A percentile compares a stretch with the other conserved stretches of the same genome.
Evolutionary conservation across 2,888 invertebrate genomes (phyloP).

Genomic region (Drosophila pseudotalamancana): DNA sequence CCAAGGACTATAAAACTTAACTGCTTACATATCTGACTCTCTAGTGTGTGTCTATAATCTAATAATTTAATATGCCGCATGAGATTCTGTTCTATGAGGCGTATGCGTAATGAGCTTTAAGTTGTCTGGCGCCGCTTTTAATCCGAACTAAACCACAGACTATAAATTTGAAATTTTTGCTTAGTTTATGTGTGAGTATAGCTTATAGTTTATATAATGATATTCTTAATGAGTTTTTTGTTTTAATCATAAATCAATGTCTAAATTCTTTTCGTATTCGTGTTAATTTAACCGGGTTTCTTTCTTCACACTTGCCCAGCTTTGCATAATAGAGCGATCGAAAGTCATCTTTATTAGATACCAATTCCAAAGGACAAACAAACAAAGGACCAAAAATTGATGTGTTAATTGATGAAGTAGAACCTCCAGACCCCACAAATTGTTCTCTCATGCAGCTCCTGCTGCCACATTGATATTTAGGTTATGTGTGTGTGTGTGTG

Average conservation of each 20-base stretch:
- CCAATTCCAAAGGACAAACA: constrained; percentile 19
- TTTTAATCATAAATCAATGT: not conserved
- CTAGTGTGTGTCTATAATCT: no score
- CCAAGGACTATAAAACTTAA: not conserved
- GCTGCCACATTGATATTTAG: not conserved
- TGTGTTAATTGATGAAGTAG: constrained; percentile 69
- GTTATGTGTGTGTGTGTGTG: not conserved
- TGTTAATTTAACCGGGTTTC: not conserved
- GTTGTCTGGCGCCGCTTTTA: no score
- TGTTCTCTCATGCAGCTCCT: not conserved
- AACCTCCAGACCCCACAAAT: constrained; percentile 9
- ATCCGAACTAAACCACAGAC: no score
- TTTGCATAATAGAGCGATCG: constrained; percentile 9
- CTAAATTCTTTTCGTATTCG: not conserved
- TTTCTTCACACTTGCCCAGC: constrained; percentile 7
- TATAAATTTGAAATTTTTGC: no score
- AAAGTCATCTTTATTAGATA: constrained; percentile 44
- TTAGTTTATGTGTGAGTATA: no score
- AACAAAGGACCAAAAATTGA: constrained; percentile 45
- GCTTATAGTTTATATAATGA: no score
- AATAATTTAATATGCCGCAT: no score
- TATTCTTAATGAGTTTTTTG: no score
- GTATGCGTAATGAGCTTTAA: no score
- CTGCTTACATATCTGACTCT: not conserved
- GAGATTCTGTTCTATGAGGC: no score